phyloP scores from a whole-genome alignment of 1,140 invertebrate species.

The Stegodyphus dumicola region DNA sequence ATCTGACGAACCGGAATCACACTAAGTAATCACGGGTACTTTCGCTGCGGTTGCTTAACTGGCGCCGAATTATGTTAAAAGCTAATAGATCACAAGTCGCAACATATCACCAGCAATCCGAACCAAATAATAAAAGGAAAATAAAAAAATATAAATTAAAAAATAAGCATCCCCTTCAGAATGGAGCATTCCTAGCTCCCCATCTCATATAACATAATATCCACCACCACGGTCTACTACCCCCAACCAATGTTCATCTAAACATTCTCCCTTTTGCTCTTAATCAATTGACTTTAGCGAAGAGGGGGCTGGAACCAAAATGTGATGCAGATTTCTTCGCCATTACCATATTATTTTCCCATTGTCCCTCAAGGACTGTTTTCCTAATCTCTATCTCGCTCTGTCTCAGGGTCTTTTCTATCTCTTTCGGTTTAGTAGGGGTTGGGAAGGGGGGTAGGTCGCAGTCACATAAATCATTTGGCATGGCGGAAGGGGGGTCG shows the following conservation, averaged over 20 bases:
- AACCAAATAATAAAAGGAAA: conserved; percentile 26
- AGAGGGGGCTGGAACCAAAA: not conserved
- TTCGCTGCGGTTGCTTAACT: conserved; percentile 48
- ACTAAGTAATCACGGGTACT: conserved; percentile 43
- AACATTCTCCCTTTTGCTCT: conserved; percentile 32
- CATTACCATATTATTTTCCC: conserved; percentile 61
- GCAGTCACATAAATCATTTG: conserved; percentile 9
- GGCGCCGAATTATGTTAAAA: conserved; percentile 51
- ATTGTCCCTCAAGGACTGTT: conserved; percentile 30
- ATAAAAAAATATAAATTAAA: conserved; percentile 8
- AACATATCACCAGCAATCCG: conserved; percentile 1
- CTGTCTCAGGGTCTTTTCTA: not conserved
- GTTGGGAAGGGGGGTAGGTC: not conserved
- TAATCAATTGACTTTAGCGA: conserved; percentile 56
- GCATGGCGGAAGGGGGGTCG: not conserved
- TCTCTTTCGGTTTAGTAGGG: not conserved
- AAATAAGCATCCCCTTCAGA: not conserved
- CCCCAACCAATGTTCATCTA: not conserved
- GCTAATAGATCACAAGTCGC: conserved; percentile 58
- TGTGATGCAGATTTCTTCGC: conserved; percentile 52
- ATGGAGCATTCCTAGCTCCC: not conserved
- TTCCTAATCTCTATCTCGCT: conserved; percentile 30
- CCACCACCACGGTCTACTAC: not conserved
- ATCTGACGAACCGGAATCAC: not conserved
- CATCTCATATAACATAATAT: conserved; percentile 1